Percentiles rank a stretch among this genome's conserved stretches.
Conservation (phyloP, 2,113 vertebrate species). For the Trematomus loennbergii region DNA sequence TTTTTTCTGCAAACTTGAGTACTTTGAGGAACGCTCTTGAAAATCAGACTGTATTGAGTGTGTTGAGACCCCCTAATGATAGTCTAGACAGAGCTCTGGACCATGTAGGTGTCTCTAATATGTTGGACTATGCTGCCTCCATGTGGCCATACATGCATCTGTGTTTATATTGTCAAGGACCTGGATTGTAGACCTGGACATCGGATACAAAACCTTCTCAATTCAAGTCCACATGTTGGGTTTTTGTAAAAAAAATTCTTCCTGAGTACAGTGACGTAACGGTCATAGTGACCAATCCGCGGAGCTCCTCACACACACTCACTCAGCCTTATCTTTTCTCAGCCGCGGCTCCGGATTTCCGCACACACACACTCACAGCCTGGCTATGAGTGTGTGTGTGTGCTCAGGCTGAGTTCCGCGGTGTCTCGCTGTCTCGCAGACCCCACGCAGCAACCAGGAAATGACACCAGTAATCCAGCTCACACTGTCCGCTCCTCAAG, state of each 20-base stretch:
- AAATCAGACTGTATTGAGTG: background rate
- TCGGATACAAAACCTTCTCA: background rate
- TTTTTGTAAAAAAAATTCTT: background rate
- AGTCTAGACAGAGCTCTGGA: background rate
- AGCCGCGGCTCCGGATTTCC: no score
- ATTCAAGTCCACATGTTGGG: background rate
- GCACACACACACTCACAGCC: no score
- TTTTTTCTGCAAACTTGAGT: slow-evolving; percentile 22
- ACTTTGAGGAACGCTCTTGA: slow-evolving; percentile 20
- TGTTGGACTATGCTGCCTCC: slow-evolving; percentile 47
- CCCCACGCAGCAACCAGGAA: no score
- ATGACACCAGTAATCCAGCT: no score
- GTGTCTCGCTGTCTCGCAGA: no score
- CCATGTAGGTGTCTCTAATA: background rate
- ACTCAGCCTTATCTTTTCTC: no score
- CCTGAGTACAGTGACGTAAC: no score
- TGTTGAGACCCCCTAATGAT: background rate
- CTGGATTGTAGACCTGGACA: background rate
- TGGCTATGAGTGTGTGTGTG: no score
- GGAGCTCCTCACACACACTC: no score
- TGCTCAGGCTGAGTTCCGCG: no score
- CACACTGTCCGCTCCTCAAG: no score
- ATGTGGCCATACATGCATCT: slow-evolving; percentile 46
- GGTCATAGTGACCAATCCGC: no score
- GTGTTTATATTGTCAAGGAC: background rate